Conservation (phyloP, 2,113 vertebrate species). For the Trachemys scripta region DNA sequence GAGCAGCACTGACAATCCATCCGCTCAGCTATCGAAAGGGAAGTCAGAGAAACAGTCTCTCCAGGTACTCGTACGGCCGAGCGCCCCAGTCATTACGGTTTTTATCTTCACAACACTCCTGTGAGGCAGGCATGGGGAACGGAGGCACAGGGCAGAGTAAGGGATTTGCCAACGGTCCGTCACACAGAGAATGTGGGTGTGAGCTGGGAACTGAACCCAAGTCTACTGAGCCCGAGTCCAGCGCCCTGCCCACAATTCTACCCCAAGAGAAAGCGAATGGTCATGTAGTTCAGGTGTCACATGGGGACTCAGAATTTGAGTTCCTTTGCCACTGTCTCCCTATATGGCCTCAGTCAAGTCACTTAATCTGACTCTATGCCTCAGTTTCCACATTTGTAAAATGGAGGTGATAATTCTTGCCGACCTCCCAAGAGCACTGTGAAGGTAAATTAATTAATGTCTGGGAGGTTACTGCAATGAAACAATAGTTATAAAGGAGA, state of each 20-base stretch:
- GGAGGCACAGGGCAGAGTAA: not conserved
- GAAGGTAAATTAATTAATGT: not conserved
- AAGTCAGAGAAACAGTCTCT: not conserved
- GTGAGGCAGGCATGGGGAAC: not conserved
- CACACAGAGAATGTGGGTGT: not conserved
- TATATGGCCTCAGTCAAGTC: not conserved
- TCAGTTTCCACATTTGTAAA: not conserved
- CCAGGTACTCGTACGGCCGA: rapidly evolving
- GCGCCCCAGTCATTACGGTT: not conserved
- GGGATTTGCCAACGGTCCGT: not conserved
- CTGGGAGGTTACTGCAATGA: not conserved
- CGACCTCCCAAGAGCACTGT: not conserved
- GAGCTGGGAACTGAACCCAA: not conserved
- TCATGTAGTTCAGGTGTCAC: not conserved
- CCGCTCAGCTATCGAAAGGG: not conserved
- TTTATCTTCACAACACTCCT: not conserved
- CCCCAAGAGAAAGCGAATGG: not conserved
- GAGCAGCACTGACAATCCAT: rapidly evolving
- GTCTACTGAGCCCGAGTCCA: not conserved
- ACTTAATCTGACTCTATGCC: not conserved
- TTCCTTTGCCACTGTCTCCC: not conserved
- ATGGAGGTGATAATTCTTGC: not conserved
- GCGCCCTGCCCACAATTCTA: not conserved
- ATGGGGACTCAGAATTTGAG: not conserved
- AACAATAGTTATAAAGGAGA: not conserved